Evolutionary conservation across 2,888 invertebrate species (phyloP).

Genomic region (Trichacis sp.): DNA sequence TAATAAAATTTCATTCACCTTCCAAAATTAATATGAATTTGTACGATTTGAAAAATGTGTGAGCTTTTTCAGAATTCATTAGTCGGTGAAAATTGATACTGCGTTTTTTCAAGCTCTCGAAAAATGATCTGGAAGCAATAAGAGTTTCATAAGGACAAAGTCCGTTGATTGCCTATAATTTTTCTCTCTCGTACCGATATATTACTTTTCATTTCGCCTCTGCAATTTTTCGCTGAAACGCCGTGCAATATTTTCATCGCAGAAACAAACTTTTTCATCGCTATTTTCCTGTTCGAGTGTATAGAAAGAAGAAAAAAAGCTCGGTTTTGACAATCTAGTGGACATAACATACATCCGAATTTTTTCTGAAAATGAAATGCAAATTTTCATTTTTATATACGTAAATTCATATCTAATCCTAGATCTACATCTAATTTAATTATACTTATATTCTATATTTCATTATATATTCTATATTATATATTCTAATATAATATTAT

Average conservation of each 20-base stretch:
- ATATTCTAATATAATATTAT: no score
- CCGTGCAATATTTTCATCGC: constrained; percentile 33
- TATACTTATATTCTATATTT: no score
- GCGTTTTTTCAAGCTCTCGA: constrained; percentile 47
- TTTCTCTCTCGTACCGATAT: not conserved
- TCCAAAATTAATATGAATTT: no score
- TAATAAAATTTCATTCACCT: no score
- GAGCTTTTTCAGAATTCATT: no score
- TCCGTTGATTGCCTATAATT: not conserved
- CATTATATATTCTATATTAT: no score
- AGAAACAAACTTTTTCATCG: constrained; percentile 37
- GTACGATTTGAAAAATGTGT: no score
- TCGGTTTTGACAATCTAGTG: constrained; percentile 39
- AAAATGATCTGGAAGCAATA: not conserved
- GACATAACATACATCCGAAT: constrained; percentile 48
- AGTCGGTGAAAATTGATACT: no score
- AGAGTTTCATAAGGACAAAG: not conserved
- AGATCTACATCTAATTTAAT: no score
- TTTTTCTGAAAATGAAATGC: no score
- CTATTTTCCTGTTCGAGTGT: constrained; percentile 31
- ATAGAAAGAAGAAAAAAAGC: constrained; percentile 44
- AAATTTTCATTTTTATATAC: no score
- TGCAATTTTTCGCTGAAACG: not conserved
- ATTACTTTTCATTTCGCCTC: not conserved
- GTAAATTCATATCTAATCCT: constrained; percentile 6